phyloP scores from a whole-genome alignment of 2,113 vertebrate species.

The Marmota flaviventris region DNA sequence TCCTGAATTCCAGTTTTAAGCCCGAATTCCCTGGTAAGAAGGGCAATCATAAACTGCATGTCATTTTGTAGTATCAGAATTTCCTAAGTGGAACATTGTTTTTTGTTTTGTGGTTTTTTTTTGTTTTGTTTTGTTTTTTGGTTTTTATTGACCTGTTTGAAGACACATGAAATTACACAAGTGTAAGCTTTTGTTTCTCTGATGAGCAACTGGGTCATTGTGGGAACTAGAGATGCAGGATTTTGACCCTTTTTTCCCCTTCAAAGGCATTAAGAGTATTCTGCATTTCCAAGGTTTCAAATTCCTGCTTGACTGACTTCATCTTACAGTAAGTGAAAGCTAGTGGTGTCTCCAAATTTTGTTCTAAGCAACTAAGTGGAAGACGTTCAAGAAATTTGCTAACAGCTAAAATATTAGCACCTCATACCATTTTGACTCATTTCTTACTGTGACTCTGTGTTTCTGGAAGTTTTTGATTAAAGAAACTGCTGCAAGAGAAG shows the following conservation, averaged over 20 bases:
- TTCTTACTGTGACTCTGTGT: not conserved
- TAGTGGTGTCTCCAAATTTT: not conserved
- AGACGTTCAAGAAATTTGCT: not conserved
- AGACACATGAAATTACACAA: not conserved
- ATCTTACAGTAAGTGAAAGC: not conserved
- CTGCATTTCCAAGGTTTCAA: not conserved
- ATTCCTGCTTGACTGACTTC: slow-evolving; percentile 11
- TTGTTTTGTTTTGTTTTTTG: not conserved
- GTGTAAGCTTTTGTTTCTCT: not conserved
- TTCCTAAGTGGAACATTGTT: not conserved
- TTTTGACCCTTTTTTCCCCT: not conserved
- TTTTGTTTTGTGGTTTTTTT: not conserved
- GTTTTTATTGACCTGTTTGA: slow-evolving; percentile 8
- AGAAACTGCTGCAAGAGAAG: not conserved
- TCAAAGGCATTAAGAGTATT: not conserved
- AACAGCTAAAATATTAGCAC: not conserved
- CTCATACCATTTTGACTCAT: slow-evolving; percentile 23
- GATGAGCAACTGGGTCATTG: not conserved
- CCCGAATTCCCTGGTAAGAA: not conserved
- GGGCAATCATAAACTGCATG: not conserved
- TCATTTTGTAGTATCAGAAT: not conserved
- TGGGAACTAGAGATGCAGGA: not conserved
- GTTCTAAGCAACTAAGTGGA: not conserved
- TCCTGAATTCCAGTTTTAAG: not conserved
- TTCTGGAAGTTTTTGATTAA: slow-evolving; percentile 45